phyloP scores from a whole-genome alignment of 2,888 invertebrate species.

The Apamea epomidion region DNA sequence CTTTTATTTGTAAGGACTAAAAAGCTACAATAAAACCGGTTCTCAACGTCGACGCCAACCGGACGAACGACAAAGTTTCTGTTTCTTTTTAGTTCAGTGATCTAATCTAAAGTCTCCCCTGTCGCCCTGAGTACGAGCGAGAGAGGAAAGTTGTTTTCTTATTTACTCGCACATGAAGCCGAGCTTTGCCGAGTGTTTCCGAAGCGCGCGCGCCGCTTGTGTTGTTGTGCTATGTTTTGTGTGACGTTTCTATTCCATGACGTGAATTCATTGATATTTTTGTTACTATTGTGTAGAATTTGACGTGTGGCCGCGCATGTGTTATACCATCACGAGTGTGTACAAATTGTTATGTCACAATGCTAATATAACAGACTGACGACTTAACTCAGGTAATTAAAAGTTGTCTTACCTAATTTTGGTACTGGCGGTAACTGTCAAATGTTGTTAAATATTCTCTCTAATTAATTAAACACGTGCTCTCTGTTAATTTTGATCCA shows the following conservation, averaged over 20 bases:
- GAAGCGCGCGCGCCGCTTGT: slow-evolving; percentile 81
- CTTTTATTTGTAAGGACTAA: slow-evolving; percentile 84
- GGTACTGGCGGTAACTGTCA: slow-evolving; percentile 23
- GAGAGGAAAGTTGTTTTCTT: slow-evolving; percentile 74
- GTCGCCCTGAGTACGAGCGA: slow-evolving; percentile 74
- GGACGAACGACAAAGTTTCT: slow-evolving; percentile 82
- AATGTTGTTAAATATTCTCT: slow-evolving; percentile 45
- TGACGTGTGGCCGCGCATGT: slow-evolving; percentile 47
- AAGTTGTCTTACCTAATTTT: slow-evolving; percentile 35
- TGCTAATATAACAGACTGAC: slow-evolving; percentile 21
- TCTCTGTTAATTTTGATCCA: slow-evolving; percentile 61
- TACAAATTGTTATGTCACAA: slow-evolving; percentile 44
- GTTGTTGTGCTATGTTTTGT: slow-evolving; percentile 67
- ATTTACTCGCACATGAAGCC: slow-evolving; percentile 69
- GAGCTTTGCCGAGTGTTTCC: slow-evolving; percentile 76
- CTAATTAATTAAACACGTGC: slow-evolving; percentile 66
- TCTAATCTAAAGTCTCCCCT: slow-evolving; percentile 81
- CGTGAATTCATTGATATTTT: slow-evolving; percentile 86
- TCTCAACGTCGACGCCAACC: slow-evolving; percentile 77
- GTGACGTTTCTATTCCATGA: slow-evolving; percentile 80
- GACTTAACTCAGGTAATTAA: slow-evolving; percentile 38
- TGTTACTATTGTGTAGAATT: slow-evolving; percentile 69
- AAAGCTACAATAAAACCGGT: slow-evolving; percentile 86
- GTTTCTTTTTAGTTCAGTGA: slow-evolving; percentile 89
- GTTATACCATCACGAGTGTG: slow-evolving; percentile 35